Evolutionary conservation across 2,888 invertebrate species (phyloP).

Genomic region (Stegana nigrithorax): DNA sequence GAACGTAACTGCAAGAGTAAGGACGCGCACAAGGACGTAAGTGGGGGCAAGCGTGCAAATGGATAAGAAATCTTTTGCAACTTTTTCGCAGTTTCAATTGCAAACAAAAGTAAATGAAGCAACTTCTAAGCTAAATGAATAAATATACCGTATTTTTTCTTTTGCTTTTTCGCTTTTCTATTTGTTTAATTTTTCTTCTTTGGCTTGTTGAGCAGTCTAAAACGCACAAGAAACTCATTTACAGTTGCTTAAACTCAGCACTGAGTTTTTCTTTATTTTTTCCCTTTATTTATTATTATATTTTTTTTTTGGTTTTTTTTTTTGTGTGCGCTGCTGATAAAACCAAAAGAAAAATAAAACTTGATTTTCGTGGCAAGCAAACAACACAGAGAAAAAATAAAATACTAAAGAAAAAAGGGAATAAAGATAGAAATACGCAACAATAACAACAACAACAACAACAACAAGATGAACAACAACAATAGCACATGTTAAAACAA

Average conservation of each 20-base stretch:
- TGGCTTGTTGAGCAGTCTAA: constrained; percentile 33
- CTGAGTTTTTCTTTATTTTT: constrained; percentile 1
- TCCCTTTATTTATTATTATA: too few species aligned
- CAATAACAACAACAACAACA: constrained; percentile 5
- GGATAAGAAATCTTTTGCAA: neutral
- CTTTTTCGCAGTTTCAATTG: constrained; percentile 12
- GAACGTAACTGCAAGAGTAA: neutral
- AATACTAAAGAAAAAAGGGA: neutral
- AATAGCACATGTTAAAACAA: constrained; percentile 17
- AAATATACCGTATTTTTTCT: too few species aligned
- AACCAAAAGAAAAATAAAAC: constrained; percentile 29
- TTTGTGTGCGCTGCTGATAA: too few species aligned
- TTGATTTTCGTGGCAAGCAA: constrained; percentile 36
- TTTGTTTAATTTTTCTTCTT: too few species aligned
- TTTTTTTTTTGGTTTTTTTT: too few species aligned
- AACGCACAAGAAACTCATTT: constrained; percentile 42
- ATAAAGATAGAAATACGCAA: constrained; percentile 21
- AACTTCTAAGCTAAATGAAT: constrained; percentile 6
- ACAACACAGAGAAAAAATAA: constrained; percentile 14
- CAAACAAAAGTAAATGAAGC: constrained; percentile 28
- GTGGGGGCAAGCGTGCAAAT: too few species aligned
- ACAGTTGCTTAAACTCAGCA: constrained; percentile 23
- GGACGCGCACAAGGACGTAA: too few species aligned
- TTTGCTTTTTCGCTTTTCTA: too few species aligned
- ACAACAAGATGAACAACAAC: constrained; percentile 3